phyloP scores from a whole-genome alignment of 2,113 vertebrate species.

The Psephotus haematonotus region DNA sequence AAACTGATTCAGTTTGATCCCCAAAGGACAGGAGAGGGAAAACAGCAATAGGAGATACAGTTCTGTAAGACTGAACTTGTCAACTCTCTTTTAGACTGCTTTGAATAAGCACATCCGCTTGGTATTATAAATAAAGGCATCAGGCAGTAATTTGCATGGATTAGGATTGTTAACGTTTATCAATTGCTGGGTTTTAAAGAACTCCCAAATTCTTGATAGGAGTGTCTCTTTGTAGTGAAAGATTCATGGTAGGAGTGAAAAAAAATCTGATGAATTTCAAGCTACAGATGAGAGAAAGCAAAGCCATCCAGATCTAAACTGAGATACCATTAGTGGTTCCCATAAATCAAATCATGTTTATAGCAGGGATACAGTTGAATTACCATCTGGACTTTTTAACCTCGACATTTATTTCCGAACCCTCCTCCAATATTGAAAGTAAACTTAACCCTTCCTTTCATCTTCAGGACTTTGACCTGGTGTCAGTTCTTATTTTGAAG shows the following conservation, averaged over 20 bases:
- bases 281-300: constrained; percentile 83
- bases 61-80: constrained; percentile 69
- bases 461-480: constrained; percentile 67
- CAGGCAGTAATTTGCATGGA: constrained; percentile 82
- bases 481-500: constrained; percentile 66
- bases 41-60: constrained; percentile 69
- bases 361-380: constrained; percentile 83
- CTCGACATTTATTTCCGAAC: constrained; percentile 84
- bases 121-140: constrained; percentile 78
- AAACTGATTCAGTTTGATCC: constrained; percentile 79
- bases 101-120: constrained; percentile 74
- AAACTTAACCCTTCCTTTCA: constrained; percentile 84
- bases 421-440: constrained; percentile 77
- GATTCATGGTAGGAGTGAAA: constrained; percentile 82
- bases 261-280: constrained; percentile 82
- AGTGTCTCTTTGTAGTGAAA: constrained; percentile 85
- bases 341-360: constrained; percentile 88
- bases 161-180: constrained; percentile 82
- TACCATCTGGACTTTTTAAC: constrained; percentile 89
- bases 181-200: constrained; percentile 79
- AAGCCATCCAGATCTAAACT: constrained; percentile 81
- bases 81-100: constrained; percentile 70
- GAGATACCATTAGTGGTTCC: constrained; percentile 84
- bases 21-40: constrained; percentile 66
- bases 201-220: constrained; percentile 81